A percentile compares a stretch with the other conserved stretches of the same genome.
phyloP scores from a whole-genome alignment of 2,888 invertebrate species.

The Antitype chi region DNA sequence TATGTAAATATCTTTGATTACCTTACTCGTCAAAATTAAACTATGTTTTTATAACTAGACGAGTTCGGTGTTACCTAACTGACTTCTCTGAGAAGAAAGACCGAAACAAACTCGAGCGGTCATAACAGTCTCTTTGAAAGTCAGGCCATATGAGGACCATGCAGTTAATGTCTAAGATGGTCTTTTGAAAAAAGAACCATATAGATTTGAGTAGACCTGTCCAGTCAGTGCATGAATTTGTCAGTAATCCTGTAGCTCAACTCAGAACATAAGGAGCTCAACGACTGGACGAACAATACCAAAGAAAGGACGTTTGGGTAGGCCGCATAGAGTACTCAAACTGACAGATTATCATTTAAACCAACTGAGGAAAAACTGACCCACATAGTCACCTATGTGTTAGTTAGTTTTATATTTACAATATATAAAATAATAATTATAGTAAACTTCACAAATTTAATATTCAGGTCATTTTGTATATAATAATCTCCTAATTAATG shows the following conservation, averaged over 20 bases:
- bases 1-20: no score
- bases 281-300: background rate
- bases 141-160: background rate
- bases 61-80: background rate
- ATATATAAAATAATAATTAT: no score
- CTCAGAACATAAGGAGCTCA: background rate
- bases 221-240: background rate
- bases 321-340: background rate
- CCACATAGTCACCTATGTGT: background rate
- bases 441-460: background rate
- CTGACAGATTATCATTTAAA: background rate
- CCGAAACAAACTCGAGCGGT: background rate
- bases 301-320: background rate
- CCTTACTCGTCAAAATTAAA: background rate
- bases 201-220: background rate
- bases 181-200: background rate
- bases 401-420: no score
- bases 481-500: background rate
- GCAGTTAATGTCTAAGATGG: no score
- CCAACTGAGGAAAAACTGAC: background rate
- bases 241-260: background rate
- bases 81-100: background rate
- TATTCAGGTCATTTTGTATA: background rate
- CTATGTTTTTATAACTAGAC: background rate
- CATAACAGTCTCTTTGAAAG: background rate